Conservation (phyloP, 2,797 vertebrate species). For the Tapera naevia region DNA sequence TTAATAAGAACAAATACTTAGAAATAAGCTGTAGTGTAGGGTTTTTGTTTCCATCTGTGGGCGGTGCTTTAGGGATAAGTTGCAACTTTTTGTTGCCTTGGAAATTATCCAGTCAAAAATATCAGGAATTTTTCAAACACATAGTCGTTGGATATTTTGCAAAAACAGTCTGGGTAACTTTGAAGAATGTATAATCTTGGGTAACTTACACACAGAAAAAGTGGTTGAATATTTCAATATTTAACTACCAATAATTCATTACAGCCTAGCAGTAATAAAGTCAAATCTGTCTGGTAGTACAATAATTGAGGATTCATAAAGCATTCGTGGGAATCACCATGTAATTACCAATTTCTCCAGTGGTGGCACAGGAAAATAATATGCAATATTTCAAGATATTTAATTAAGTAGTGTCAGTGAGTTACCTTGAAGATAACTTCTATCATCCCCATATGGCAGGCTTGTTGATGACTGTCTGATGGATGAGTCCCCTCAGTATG, state of each 20-base stretch:
- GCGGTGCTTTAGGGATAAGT: not conserved
- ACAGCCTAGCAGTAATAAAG: not conserved
- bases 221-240: not conserved
- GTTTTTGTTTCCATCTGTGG: not conserved
- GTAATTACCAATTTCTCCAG: constrained; percentile 53
- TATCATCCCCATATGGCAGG: constrained; percentile 19
- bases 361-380: constrained; percentile 41
- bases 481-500: constrained; percentile 12
- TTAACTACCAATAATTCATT: constrained; percentile 18
- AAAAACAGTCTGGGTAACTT: not conserved
- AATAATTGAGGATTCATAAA: constrained; percentile 55
- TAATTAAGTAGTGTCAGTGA: constrained; percentile 62
- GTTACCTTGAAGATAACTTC: constrained; percentile 62
- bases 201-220: not conserved
- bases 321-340: constrained; percentile 29
- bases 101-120: not conserved
- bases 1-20: not conserved
- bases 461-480: constrained; percentile 50
- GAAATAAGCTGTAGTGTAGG: not conserved
- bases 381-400: constrained; percentile 63
- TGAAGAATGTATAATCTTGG: not conserved
- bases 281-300: constrained; percentile 7
- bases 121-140: not conserved
- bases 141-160: not conserved
- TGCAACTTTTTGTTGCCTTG: not conserved